Base-by-base conservation (phyloP, 2,888 invertebrate genomes). In the Microctonus hyperodae region DNA sequence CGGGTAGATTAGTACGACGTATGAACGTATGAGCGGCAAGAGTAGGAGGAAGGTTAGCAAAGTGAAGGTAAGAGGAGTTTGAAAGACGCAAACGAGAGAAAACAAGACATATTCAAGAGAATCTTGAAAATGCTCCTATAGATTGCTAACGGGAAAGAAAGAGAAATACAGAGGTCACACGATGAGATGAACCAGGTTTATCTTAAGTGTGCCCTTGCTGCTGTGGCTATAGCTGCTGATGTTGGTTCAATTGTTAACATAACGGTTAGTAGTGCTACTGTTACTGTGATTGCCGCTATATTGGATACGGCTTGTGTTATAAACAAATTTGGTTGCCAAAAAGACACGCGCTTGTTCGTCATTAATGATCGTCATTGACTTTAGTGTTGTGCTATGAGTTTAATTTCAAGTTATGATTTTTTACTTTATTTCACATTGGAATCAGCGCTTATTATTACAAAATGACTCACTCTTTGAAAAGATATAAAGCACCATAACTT, bases 151-250 rank as follows among this genome's bases (percentile, higher is more conserved):
- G 63, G 59, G 10, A 66, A 56, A 28, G 28, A 28, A 5, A 58
- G 70, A 68, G 50, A 67, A 65, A 58, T 63, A 50, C 61, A 68
- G 61, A 67, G 71, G 73, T 53, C 70, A 70, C 65, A 66, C 65
- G 67, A 60, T 65, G 73, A 72, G 73, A 76, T 75, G 74, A 74
- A 76, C 74, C 70, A 66, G 67, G 64, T 69, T 70, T 70, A 75
- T 70, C 70, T 76, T 67, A 73, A 16, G 16, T 44, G 69, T 72
- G 73, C 23, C 3, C 13, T 3, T n/a, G 2, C 69, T 60, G 64
- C 64, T 69, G 72, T 72, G 70, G 67, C 69, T 58, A 33, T 20
- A 13, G 11, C 13, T 7, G 11, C 40, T 22, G 37, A 25, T 40
- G n/a, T 9, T 23, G 10, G 9, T 11, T 13, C 25, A 28, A 28